Evolutionary conservation across 2,888 invertebrate genomes (phyloP).

Genomic region (Chrysolina haemoptera): DNA sequence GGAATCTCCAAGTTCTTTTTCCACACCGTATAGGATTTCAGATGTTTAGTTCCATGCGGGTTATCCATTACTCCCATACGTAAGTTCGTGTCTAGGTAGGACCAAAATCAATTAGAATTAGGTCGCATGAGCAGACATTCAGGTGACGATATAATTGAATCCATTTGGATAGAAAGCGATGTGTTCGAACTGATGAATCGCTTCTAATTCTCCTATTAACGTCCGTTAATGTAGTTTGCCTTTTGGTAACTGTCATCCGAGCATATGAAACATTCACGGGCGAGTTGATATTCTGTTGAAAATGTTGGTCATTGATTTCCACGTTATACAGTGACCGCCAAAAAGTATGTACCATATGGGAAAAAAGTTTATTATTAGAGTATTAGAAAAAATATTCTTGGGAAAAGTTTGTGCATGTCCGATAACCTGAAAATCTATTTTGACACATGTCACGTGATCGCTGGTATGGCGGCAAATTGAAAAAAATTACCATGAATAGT

Average conservation of each 20-base stretch:
- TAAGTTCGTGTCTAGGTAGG: constrained; percentile 13
- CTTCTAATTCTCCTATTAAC: background rate
- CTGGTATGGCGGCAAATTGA: too few relatives aligned
- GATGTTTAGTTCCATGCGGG: background rate
- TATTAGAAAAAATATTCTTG: too few relatives aligned
- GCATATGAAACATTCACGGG: background rate
- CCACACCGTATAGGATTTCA: background rate
- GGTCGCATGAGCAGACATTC: constrained; percentile 6
- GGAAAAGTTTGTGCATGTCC: too few relatives aligned
- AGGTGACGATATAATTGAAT: constrained; percentile 17
- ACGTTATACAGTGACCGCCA: too few relatives aligned
- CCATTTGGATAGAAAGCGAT: constrained; percentile 16
- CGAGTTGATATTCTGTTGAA: background rate
- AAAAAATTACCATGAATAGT: too few relatives aligned
- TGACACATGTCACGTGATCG: too few relatives aligned
- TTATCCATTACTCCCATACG: background rate
- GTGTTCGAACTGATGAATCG: constrained; percentile 14
- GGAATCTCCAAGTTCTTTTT: too few relatives aligned
- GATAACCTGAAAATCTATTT: too few relatives aligned
- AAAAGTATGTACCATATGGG: too few relatives aligned
- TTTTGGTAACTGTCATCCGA: background rate
- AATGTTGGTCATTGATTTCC: background rate
- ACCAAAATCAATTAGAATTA: constrained; percentile 13
- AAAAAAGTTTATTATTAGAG: too few relatives aligned
- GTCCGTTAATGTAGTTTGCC: background rate